A percentile compares a stretch with the other conserved stretches of the same genome.
These are phyloP conservation scores for Ellobius talpinus DNA, from an alignment of 2,113 vertebrate species.

Conservation along the genomic window DNA sequence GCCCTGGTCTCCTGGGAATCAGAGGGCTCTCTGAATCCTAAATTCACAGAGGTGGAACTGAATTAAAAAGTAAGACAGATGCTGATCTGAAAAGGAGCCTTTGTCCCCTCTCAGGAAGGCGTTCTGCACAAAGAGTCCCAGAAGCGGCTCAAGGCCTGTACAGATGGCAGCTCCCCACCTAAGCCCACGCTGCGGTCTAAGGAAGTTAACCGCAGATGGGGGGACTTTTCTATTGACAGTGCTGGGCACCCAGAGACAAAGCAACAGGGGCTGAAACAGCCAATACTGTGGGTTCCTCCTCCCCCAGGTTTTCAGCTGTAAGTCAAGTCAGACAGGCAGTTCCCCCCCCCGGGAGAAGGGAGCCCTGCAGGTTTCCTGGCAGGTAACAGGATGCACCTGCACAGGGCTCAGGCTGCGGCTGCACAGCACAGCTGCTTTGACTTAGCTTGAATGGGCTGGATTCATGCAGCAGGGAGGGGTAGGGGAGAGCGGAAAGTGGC, in stretches of 20 bases:
- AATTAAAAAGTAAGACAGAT: neutral
- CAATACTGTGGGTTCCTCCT: neutral
- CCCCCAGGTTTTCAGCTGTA: neutral
- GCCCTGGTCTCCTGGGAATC: neutral
- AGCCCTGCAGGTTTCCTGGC: neutral
- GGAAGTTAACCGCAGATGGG: neutral
- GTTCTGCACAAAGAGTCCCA: neutral
- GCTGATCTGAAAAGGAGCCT: neutral
- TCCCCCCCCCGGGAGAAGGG: neutral
- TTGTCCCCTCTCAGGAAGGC: neutral
- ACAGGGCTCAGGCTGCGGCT: neutral
- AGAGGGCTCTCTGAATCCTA: neutral
- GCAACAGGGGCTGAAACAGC: neutral
- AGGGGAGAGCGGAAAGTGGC: neutral
- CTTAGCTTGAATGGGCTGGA: neutral
- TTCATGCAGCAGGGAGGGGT: neutral
- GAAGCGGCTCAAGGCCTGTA: neutral
- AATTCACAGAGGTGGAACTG: neutral
- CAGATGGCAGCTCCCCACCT: neutral
- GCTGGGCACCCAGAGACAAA: neutral
- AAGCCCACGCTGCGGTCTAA: neutral
- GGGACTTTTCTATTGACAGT: neutral
- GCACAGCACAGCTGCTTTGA: neutral
- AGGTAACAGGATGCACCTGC: constrained; percentile 67
- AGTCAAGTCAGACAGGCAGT: neutral